Evolutionary conservation across 2,113 vertebrate species (phyloP), one percentile per base, ranked within the genome.

Genomic region (Chinchilla lanigera): DNA sequence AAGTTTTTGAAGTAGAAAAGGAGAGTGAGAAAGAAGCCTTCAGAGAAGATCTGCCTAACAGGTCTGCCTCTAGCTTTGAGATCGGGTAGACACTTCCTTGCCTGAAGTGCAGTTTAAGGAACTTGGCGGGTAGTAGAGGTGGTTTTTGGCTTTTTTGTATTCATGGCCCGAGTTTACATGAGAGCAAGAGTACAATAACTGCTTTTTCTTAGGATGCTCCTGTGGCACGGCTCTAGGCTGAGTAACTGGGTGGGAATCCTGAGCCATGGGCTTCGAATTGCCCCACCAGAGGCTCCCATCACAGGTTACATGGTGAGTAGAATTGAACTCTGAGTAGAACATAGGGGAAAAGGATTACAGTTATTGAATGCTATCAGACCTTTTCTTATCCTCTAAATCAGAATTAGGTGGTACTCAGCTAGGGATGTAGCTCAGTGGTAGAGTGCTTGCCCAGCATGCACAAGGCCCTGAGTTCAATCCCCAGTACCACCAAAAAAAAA

Each of bases 151-250:
- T 71, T 77, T 44, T 86, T 84, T 77, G 35, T 94, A 5, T n/a
- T 38, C 81, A 28, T 77, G 58, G 52, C 65, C 22, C 73, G 0
- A 85, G 33, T 77, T 54, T 90, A 35, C 56, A 89, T 41, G 38
- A 92, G 7, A 94, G 56, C 52, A 92, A 86, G 80, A 75, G 47
- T 73, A 56, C 20, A 97, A 1, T 85, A n/a, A n/a, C 50, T 61
- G 9, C 44, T 94, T 93, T 97, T 89, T 81, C 17, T 71, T 86
- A 99, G 99, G 98, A 99, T 98, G 97, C 97, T 99, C 86, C 96
- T 99, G 69, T 99, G 99, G 99, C 99, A 99, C 7, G 99, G 99
- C 1, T 99, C 99, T 83, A 99, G 99, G 56, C 98, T 99, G 81
- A 98, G 99, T 24, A 99, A 99, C 98, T 99, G 99, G 99, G 99